Base-by-base conservation (phyloP, 2,888 invertebrate genomes). In the Cosmia trapezina region DNA sequence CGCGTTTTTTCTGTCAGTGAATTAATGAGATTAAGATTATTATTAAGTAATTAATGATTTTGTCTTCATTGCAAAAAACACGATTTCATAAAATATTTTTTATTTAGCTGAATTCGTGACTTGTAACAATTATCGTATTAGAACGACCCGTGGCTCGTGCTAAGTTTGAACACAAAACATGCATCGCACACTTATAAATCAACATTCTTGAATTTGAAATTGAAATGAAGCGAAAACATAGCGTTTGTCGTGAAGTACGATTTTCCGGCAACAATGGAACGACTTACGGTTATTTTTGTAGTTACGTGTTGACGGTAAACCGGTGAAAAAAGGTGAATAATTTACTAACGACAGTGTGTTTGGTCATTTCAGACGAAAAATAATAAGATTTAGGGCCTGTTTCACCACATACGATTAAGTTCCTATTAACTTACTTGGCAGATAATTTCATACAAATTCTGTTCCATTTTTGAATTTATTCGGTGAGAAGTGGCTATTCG, bases 171-270 rank as follows among this genome's bases (percentile, higher is more conserved):
- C 33, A 64, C 56, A 81, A 43, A 59, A 71, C 77, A 67, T 62
- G 68, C 72, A 73, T 60, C 61, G 78, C 59, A 67, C 57, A 77
- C 73, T 72, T 57, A 66, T 74, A 83, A 54, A 64, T 68, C 66
- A 75, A 78, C 75, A 81, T 84, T 86, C 86, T 75, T 78, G 83
- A 81, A 83, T 83, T 83, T 84, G 54, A 81, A 83, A 84, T 86
- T 73, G 61, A 63, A 86, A 84, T 84, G 73, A 78, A 74, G 72
- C 70, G 70, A 84, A 77, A 84, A 86, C 70, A 75, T 73, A 71
- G 61, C 61, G 68, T 49, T 78, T 78, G 85, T 81, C 82, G 70
- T 86, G 75, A 72, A 71, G 62, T 54, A 81, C 69, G 63, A 76
- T 84, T 84, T 86, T 84, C 82, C 73, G 63, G 66, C 66, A 67